Conservation (phyloP, 2,113 vertebrate species). For the Rhodinocichla rosea region DNA sequence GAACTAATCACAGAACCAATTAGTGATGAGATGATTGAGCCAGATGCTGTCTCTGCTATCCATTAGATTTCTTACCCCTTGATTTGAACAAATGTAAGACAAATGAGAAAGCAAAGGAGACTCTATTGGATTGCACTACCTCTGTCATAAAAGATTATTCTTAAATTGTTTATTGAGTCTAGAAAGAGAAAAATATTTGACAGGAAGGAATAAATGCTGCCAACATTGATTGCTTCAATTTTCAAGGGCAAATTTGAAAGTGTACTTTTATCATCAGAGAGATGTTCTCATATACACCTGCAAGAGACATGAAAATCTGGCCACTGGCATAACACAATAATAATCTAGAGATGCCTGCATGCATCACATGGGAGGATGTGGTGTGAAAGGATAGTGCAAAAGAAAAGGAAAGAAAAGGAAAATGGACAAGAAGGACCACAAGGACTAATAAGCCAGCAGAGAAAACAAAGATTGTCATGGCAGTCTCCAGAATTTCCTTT, state of each 20-base stretch:
- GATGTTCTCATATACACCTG: constrained; percentile 5
- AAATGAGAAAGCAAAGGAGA: constrained; percentile 36
- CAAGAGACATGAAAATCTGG: neutral
- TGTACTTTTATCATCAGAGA: constrained; percentile 1
- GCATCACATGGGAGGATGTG: neutral
- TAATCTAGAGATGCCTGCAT: neutral
- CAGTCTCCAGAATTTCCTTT: neutral
- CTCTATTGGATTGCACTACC: neutral
- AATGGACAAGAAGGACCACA: neutral
- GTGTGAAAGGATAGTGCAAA: neutral
- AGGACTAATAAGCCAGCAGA: neutral
- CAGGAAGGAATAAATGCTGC: constrained; percentile 36
- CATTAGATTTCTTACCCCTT: neutral
- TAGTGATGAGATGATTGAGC: neutral
- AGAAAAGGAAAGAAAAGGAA: neutral
- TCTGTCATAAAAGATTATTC: constrained; percentile 48
- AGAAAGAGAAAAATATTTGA: constrained; percentile 41
- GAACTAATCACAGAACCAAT: constrained; percentile 33
- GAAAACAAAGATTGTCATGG: neutral
- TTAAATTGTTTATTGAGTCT: constrained; percentile 23
- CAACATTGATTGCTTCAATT: constrained; percentile 48
- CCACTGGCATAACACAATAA: neutral
- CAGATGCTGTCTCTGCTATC: neutral
- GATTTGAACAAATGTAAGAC: constrained; percentile 35
- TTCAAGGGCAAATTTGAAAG: constrained; percentile 54